Evolutionary conservation across 2,888 invertebrate species (phyloP).

Genomic region (Automeris io): DNA sequence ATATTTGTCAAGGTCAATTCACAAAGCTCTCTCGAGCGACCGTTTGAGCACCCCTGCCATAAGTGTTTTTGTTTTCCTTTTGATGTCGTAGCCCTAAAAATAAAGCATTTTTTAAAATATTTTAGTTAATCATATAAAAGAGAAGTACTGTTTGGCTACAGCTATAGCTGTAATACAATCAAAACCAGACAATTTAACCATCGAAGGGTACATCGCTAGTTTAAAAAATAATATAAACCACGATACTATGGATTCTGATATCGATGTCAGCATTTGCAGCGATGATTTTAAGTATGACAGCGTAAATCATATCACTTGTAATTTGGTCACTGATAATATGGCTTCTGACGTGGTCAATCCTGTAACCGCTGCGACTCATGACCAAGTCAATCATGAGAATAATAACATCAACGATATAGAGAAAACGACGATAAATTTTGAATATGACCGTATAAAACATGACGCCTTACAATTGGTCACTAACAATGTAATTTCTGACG

Average conservation of each 20-base stretch:
- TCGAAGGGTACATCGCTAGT: constrained; percentile 30
- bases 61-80: too few relatives aligned
- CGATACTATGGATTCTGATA: constrained; percentile 20
- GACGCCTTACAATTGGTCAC: too few relatives aligned
- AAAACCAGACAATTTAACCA: constrained; percentile 33
- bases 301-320: constrained; percentile 9
- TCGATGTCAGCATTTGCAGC: constrained; percentile 33
- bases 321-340: constrained; percentile 15
- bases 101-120: constrained; percentile 8
- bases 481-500: too few relatives aligned
- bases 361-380: neutral
- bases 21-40: too few relatives aligned
- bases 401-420: too few relatives aligned
- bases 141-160: constrained; percentile 39
- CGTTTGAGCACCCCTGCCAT: too few relatives aligned
- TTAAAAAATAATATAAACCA: constrained; percentile 30
- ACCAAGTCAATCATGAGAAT: too few relatives aligned
- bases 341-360: neutral
- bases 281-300: constrained; percentile 40
- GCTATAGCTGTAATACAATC: constrained; percentile 41
- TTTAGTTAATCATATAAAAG: constrained; percentile 37
- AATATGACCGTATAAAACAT: too few relatives aligned
- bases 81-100: too few relatives aligned
- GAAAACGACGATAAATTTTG: too few relatives aligned
- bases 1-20: too few relatives aligned